Evolutionary conservation across 1,140 invertebrate species (phyloP).

Genomic region (Drosophila mauritiana): DNA sequence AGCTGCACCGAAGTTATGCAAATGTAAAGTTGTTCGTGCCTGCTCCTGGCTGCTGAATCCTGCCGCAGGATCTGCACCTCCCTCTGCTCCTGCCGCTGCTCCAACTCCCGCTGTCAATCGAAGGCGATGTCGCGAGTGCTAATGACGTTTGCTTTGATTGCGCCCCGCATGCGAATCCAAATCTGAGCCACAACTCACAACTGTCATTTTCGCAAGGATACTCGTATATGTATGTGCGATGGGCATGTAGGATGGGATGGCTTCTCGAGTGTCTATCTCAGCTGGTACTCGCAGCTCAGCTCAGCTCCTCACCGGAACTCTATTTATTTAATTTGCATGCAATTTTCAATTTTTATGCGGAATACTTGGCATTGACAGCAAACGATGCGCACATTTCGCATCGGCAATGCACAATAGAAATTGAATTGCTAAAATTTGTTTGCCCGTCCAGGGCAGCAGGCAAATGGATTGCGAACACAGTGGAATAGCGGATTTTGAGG

Average conservation of each 20-base stretch:
- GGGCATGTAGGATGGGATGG: background rate
- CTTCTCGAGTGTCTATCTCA: constrained; percentile 33
- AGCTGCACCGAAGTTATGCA: constrained; percentile 77
- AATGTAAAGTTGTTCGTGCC: constrained; percentile 56
- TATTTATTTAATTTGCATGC: constrained; percentile 83
- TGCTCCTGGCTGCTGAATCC: constrained; percentile 16
- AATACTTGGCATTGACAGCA: constrained; percentile 78
- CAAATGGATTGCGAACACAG: constrained; percentile 36
- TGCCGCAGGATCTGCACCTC: constrained; percentile 24
- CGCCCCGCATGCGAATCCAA: constrained; percentile 45
- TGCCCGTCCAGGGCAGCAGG: constrained; percentile 63
- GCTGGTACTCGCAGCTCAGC: constrained; percentile 6
- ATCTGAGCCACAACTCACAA: constrained; percentile 57
- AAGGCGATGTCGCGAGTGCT: constrained; percentile 67
- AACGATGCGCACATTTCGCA: constrained; percentile 70
- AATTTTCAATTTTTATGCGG: constrained; percentile 81
- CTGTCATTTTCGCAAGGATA: constrained; percentile 63
- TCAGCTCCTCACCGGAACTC: constrained; percentile 45
- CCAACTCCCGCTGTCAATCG: constrained; percentile 58
- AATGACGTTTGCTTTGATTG: constrained; percentile 81
- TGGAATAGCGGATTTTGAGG: constrained; percentile 32
- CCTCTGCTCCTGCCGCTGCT: constrained; percentile 1
- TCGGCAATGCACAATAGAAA: constrained; percentile 71
- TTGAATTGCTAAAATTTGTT: constrained; percentile 83
- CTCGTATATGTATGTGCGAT: constrained; percentile 1